Conservation (phyloP, 64 coral and sea anemone genomes). For the Stylophora pistillata region DNA sequence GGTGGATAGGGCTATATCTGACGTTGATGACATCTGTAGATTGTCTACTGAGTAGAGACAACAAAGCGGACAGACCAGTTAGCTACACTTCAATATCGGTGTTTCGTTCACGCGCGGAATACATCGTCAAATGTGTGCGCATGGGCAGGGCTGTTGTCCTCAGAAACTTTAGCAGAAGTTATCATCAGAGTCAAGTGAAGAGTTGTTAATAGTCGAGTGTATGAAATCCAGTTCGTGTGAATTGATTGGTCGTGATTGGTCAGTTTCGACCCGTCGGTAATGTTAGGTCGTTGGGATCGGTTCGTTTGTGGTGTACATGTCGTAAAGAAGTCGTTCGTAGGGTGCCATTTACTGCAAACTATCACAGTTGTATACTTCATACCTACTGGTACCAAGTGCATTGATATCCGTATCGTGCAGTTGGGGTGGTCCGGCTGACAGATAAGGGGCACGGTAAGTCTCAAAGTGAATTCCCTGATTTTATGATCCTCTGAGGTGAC, state of each 20-base stretch:
- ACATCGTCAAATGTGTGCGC: too few relatives aligned
- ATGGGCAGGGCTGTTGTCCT: too few relatives aligned
- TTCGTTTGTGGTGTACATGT: too few relatives aligned
- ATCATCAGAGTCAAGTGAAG: too few relatives aligned
- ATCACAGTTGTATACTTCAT: background rate
- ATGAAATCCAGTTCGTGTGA: too few relatives aligned
- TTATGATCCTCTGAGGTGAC: slow-evolving; percentile 76
- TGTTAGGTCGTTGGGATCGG: too few relatives aligned
- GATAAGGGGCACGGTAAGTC: slow-evolving; percentile 70
- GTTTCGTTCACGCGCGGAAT: background rate
- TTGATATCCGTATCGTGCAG: slow-evolving; percentile 62
- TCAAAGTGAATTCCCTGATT: slow-evolving; percentile 56
- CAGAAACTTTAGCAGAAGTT: too few relatives aligned
- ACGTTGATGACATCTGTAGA: slow-evolving; percentile 6
- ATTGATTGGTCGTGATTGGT: too few relatives aligned
- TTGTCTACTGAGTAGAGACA: background rate
- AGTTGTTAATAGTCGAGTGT: too few relatives aligned
- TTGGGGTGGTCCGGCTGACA: slow-evolving; percentile 48
- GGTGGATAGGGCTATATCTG: slow-evolving; percentile 69
- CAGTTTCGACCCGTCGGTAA: too few relatives aligned
- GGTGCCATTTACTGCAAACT: too few relatives aligned
- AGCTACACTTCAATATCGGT: background rate
- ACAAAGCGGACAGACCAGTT: background rate
- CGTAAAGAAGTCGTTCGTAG: too few relatives aligned
- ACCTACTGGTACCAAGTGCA: slow-evolving; percentile 66